Evolutionary conservation across 1,140 invertebrate species (phyloP), one percentile per base, ranked within the genome.

Genomic region (Callitettix versicolor): DNA sequence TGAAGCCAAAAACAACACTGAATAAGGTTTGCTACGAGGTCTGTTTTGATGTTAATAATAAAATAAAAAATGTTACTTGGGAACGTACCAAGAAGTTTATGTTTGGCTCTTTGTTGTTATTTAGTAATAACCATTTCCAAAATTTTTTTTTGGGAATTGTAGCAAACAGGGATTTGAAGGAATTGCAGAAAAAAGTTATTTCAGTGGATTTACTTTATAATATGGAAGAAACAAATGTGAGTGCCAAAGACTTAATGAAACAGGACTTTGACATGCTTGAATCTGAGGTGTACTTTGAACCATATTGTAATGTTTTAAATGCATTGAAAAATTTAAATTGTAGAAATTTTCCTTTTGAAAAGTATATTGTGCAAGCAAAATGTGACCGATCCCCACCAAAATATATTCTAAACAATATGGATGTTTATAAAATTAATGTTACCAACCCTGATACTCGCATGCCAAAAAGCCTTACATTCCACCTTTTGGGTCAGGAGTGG

Each of bases 221-320:
- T 30, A n/a, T n/a, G n/a, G 17, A 33, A 33, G 30, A 38, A 17
- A n/a, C 3, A 3, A 15, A 14, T 15, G 3, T 18, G 5, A 38
- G 36, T 38, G 48, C 24, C 7, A 51, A 51, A 51, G 15, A 30
- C 18, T 36, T 51, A 12, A 18, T 51, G 34, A 34, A 34, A 17
- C 34, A 36, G 20, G 48, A 66, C 9, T 77, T 77, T 57, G 65
- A 76, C 1, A 79, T 86, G 80, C 73, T 82, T 17, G 79, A 85
- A 65, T 77, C 77, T 26, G 76, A 76, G 53, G 76, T 80, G 9
- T 85, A 82, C 61, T 85, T 81, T 65, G 80, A 84, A 62, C 79
- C 83, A 0, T 86, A 86, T 62, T 71, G 73, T 43, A 78, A 78
- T 34, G 76, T 82, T 0, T 68, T 84, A 26, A 77, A 74, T 49